Evolutionary conservation across 2,797 vertebrate genomes (phyloP), one percentile per base, ranked within the genome.

Genomic region (Avahi laniger): DNA sequence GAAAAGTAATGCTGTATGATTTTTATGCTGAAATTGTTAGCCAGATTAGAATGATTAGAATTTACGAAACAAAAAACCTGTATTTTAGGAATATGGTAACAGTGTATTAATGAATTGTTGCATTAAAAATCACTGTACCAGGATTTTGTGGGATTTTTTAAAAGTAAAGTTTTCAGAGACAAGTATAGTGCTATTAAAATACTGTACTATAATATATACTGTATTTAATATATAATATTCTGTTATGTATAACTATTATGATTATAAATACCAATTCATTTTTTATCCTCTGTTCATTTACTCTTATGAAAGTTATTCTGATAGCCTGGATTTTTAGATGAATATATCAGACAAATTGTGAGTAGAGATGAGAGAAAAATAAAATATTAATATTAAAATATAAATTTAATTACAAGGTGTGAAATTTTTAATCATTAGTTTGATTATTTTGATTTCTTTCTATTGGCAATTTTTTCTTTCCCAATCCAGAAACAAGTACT

Each of bases 21-120:
- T 95, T 97, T 93, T 82, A 85, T 94, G 35, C 33, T 50, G 13
- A 30, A 93, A 82, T 94, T 73, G n/a, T 75, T 91, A 89, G 72
- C 46, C 5, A 61, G 30, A 52, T 95, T 84, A 61, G 24, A 80
- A 63, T 80, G 14, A 78, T 41, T 86, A 93, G 54, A 80, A 65
- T 3, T 93, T 88, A 76, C 24, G 26, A 26, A 57, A 26, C 57
- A 57, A 22, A 69, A 69, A 57, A 35, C 80, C 2, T 69, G 3
- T 54, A 59, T 79, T 91, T 94, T 69, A 81, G 82, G 75, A 85
- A 65, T 72, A 46, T 30, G 41, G 18, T 61, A 54, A 43, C 33
- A 41, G 1, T 82, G 2, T 75, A 1, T 81, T 93, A 84, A 33
- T 90, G 59, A 89, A 5, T 75, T 87, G 4, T 59, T 70, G 26